These are phyloP conservation scores for Carabus problematicus DNA, from an alignment of 2,888 invertebrate species.

Conservation along the genomic window DNA sequence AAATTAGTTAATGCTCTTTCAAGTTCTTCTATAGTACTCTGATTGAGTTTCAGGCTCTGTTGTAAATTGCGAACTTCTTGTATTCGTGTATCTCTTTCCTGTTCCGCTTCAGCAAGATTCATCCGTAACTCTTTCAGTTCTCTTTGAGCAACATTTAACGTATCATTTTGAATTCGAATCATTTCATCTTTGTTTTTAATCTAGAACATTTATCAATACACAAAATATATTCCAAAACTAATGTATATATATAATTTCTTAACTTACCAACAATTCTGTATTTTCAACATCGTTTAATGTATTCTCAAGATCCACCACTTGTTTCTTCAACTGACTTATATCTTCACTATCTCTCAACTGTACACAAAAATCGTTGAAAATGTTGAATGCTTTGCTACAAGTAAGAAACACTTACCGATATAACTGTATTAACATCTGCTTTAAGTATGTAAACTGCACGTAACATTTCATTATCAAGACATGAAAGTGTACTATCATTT, in stretches of 20 bases:
- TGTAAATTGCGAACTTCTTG: constrained; percentile 52
- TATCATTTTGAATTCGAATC: constrained; percentile 48
- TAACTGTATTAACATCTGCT: constrained; percentile 7
- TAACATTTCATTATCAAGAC: too few species aligned
- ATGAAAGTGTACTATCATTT: neutral
- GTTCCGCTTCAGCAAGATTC: constrained; percentile 23
- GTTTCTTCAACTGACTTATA: neutral
- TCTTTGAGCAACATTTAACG: constrained; percentile 48
- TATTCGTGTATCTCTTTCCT: constrained; percentile 22
- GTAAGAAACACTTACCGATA: constrained; percentile 3
- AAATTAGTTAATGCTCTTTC: constrained; percentile 51
- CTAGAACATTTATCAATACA: constrained; percentile 34
- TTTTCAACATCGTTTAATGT: constrained; percentile 9
- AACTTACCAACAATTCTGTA: neutral
- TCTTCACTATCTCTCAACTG: constrained; percentile 13
- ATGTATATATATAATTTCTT: too few species aligned
- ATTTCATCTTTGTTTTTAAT: constrained; percentile 49
- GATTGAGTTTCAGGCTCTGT: constrained; percentile 37
- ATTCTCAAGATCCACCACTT: neutral
- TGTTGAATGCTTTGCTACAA: neutral
- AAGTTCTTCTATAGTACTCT: constrained; percentile 51
- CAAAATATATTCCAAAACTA: too few species aligned
- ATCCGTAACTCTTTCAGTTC: constrained; percentile 48
- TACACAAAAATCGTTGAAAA: neutral
- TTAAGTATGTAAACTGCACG: neutral